Percentiles rank a stretch among this genome's conserved stretches.
Evolutionary conservation across 23 tunicate genomes (phyloP).

Genomic region (Phallusia fumigata): DNA sequence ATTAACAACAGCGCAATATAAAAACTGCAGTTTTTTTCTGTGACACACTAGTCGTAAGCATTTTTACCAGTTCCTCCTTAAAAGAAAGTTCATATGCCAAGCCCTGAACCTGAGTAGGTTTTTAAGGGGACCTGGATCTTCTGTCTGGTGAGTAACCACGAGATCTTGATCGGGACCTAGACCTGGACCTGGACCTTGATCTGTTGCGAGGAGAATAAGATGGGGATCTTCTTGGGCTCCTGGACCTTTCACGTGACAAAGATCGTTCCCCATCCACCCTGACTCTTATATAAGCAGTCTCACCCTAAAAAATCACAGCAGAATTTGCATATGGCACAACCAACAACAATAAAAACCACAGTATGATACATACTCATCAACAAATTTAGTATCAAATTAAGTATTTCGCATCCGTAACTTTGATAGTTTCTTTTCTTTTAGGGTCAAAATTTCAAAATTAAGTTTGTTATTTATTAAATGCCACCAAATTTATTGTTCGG

Average conservation of each 20-base stretch:
- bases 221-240: constrained; percentile 56
- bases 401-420: no score
- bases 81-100: background rate
- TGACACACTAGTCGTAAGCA: background rate
- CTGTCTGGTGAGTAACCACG: background rate
- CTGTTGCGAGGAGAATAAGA: constrained; percentile 59
- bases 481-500: no score
- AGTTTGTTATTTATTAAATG: no score
- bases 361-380: no score
- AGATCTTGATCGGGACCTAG: no score
- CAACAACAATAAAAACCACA: no score
- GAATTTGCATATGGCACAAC: no score
- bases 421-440: no score
- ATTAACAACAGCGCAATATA: background rate
- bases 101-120: background rate
- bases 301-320: background rate
- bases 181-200: constrained; percentile 39
- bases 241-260: constrained; percentile 30
- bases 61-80: background rate
- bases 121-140: background rate
- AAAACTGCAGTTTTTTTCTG: background rate
- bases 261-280: constrained; percentile 40
- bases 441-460: no score
- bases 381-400: no score
- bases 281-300: constrained; percentile 73